phyloP scores from a whole-genome alignment of 2,113 vertebrate genomes.

The Crotalus viridis region DNA sequence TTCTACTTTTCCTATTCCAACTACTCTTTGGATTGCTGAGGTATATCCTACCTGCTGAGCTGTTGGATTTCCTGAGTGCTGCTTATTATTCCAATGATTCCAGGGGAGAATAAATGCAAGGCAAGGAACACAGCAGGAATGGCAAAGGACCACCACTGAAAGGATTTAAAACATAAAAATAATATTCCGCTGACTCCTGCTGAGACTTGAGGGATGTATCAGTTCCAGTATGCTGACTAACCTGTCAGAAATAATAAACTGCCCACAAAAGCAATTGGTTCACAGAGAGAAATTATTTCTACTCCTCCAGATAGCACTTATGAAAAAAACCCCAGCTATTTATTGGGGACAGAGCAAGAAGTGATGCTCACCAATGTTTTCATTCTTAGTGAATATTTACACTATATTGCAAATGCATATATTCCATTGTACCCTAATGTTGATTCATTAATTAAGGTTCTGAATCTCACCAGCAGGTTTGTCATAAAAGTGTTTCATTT shows the following conservation, averaged over 20 bases:
- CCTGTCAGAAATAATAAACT: constrained; percentile 42
- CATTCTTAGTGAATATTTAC: neutral
- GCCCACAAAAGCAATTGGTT: constrained; percentile 26
- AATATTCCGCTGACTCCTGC: constrained; percentile 5
- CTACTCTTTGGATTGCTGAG: neutral
- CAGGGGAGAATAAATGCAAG: constrained; percentile 1
- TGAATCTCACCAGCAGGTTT: neutral
- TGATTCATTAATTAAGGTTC: neutral
- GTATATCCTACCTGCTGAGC: neutral
- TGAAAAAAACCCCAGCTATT: neutral
- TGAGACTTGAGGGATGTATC: constrained; percentile 24
- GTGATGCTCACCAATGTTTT: neutral
- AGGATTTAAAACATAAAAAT: constrained; percentile 39
- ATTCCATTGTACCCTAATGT: neutral
- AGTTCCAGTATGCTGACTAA: constrained; percentile 41
- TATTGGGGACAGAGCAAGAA: neutral
- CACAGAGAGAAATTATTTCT: neutral
- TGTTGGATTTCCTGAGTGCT: neutral
- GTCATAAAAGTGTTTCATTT: neutral
- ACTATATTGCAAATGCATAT: neutral
- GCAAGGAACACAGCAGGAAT: constrained; percentile 27
- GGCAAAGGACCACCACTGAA: constrained; percentile 20
- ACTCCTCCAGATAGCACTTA: constrained; percentile 27
- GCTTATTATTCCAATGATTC: constrained; percentile 5
- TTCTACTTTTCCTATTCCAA: neutral